phyloP scores from a whole-genome alignment of 2,113 vertebrate species.

The Sprattus sprattus region DNA sequence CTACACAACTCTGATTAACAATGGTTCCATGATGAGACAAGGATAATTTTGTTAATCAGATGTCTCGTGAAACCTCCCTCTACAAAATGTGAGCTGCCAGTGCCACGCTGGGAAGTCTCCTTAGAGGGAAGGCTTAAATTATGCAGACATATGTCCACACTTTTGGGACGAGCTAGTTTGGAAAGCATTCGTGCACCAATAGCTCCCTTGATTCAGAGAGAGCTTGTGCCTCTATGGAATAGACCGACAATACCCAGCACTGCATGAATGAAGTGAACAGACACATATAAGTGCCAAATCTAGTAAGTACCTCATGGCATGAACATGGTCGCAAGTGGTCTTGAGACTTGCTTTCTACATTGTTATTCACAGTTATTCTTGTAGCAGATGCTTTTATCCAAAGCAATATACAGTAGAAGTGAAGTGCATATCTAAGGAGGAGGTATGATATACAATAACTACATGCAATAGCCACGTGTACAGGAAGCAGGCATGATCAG shows the following conservation, averaged over 20 bases:
- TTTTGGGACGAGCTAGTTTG: neutral
- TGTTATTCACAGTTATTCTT: neutral
- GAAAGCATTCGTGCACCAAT: neutral
- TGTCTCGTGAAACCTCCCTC: neutral
- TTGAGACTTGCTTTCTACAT: neutral
- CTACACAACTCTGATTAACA: neutral
- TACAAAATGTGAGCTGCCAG: neutral
- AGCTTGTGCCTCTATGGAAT: neutral
- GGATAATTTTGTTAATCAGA: slow-evolving; percentile 5
- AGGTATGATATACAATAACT: neutral
- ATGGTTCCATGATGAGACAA: neutral
- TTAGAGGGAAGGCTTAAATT: neutral
- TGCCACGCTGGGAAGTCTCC: neutral
- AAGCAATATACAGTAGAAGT: neutral
- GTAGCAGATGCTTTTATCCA: neutral
- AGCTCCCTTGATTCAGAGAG: neutral
- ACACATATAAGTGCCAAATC: neutral
- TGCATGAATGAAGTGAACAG: neutral
- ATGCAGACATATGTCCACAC: neutral
- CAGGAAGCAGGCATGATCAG: neutral
- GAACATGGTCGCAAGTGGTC: neutral
- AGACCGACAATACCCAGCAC: neutral
- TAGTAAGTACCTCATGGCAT: neutral
- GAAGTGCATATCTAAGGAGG: neutral
- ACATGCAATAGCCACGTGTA: neutral